These are phyloP conservation scores for Chloropsis cyanopogon DNA, from an alignment of 2,113 vertebrate genomes.

Conservation along the genomic window DNA sequence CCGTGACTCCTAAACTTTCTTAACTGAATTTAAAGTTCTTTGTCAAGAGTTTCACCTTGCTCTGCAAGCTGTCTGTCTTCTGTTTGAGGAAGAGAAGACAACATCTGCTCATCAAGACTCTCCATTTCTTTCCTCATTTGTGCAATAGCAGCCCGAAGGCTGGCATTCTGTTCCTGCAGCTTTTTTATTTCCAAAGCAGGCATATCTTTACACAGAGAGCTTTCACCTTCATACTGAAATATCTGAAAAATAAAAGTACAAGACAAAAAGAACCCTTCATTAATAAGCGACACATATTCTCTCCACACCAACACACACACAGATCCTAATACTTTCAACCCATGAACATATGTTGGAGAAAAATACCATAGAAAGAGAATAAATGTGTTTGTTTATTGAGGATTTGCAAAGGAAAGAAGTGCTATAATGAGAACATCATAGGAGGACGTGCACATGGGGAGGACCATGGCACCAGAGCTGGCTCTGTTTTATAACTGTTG, in stretches of 20 bases:
- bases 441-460: background rate
- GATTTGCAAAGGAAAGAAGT: background rate
- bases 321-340: background rate
- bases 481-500: background rate
- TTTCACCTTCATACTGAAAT: background rate
- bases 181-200: conserved; percentile 70
- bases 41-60: background rate
- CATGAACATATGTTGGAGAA: background rate
- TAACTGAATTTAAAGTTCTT: background rate
- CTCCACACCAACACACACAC: background rate
- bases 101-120: conserved; percentile 55
- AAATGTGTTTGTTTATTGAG: background rate
- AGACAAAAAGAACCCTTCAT: background rate
- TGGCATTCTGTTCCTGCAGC: conserved; percentile 83
- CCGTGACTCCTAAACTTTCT: fast-evolving
- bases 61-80: background rate
- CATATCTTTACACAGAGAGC: background rate
- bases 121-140: conserved; percentile 94
- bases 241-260: conserved; percentile 26
- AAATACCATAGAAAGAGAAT: background rate
- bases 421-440: background rate
- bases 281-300: background rate
- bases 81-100: background rate
- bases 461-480: background rate
- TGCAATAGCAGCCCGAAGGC: conserved; percentile 73